Evolutionary conservation across 2,113 vertebrate genomes (phyloP).

Genomic region (Bombycilla garrulus): DNA sequence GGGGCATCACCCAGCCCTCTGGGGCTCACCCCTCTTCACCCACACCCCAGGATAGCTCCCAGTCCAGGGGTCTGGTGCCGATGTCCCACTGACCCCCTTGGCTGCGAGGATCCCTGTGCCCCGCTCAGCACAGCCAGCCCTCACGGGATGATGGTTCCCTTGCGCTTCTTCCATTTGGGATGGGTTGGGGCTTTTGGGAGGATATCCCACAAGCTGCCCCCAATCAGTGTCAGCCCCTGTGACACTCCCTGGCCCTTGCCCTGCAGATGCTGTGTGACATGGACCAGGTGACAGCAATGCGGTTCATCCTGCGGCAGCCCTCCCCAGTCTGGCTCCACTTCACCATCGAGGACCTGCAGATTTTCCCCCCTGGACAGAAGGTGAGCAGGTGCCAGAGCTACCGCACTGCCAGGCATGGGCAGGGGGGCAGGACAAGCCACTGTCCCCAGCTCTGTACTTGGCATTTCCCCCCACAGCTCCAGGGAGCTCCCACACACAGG

Average conservation of each 20-base stretch:
- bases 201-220: neutral
- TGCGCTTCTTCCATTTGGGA: neutral
- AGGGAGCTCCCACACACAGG: neutral
- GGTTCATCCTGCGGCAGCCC: slow-evolving; percentile 90
- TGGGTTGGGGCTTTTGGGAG: neutral
- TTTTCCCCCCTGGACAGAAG: slow-evolving; percentile 77
- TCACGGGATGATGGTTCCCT: accelerated
- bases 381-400: slow-evolving; percentile 55
- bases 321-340: slow-evolving; percentile 89
- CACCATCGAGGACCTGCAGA: slow-evolving; percentile 83
- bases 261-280: slow-evolving; percentile 85
- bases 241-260: neutral
- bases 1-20: accelerated
- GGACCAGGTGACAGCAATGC: slow-evolving; percentile 78
- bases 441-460: neutral
- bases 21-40: neutral
- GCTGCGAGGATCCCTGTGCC: neutral
- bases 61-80: neutral
- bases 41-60: accelerated
- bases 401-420: neutral
- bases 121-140: neutral
- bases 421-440: neutral
- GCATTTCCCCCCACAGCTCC: neutral
- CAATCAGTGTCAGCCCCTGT: neutral
- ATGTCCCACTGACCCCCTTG: neutral